These are phyloP conservation scores for Gallinago solitaria DNA, from an alignment of 2,797 vertebrate species.

Conservation along the genomic window DNA sequence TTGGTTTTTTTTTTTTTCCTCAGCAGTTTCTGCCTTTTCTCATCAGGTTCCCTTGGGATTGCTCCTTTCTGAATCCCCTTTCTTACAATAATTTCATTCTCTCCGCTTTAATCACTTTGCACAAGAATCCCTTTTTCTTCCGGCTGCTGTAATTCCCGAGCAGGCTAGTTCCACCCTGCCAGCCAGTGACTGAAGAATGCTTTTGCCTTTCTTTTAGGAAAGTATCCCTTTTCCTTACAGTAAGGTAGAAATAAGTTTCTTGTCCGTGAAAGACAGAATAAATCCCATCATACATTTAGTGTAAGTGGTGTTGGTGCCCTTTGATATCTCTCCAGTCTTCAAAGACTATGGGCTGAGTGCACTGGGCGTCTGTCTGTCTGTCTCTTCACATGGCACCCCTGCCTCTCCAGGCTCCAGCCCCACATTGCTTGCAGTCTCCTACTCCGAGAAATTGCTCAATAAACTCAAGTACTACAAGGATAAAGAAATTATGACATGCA, in stretches of 20 bases:
- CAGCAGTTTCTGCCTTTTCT: not conserved
- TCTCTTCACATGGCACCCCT: not conserved
- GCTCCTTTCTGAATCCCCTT: not conserved
- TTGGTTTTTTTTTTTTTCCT: too few relatives aligned
- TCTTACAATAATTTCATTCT: not conserved
- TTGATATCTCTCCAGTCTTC: not conserved
- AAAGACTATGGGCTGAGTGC: not conserved
- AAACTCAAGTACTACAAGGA: not conserved
- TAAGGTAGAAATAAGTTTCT: not conserved
- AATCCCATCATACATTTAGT: not conserved
- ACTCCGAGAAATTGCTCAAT: not conserved
- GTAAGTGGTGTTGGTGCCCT: not conserved
- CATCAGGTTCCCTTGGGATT: not conserved
- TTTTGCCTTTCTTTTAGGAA: not conserved
- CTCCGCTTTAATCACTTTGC: not conserved
- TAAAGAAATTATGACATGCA: not conserved
- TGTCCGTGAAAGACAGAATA: not conserved
- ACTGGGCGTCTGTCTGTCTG: rapidly evolving
- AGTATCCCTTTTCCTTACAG: not conserved
- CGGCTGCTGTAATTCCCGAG: not conserved
- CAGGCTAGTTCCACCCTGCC: not conserved
- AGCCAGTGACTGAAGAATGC: not conserved
- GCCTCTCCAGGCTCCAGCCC: not conserved
- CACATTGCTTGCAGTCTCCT: not conserved
- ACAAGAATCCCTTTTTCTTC: not conserved